Evolutionary conservation across 64 coral and sea anemone genomes (phyloP), one percentile per base, ranked within the genome.

Genomic region (Dendronephthya gigantea): DNA sequence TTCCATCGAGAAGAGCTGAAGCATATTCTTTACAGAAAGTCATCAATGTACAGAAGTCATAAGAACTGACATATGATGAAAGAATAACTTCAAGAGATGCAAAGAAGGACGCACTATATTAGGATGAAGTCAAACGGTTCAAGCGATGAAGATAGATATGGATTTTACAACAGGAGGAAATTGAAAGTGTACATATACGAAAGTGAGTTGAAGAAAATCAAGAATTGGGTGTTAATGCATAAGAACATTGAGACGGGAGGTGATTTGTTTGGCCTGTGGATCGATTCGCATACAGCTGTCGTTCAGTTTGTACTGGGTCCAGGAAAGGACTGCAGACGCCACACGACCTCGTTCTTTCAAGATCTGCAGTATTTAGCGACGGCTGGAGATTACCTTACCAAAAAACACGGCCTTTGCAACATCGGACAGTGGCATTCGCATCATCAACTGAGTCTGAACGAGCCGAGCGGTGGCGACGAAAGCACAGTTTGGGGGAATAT

Each of bases 391-490:
- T 29, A 79, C 13, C 36, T 79, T 10, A 79, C 31, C 72, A 30
- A 79, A 12, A 34, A 79, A 79, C 72, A 79, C 28, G 72, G 72
- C 72, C 36, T 79, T 17, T 79, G 72, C 29, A 79, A 79, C 28
- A 30, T 79, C 7, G 72, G 72, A 36, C 72, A 79, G 72, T 79
- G 72, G 72, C 72, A 79, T 34, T 79, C 72, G 32, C 72, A 79
- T 19, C 72, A 79, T 19, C 30, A 34, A 33, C 28, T 79, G 0
- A 39, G 36, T 79, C 36, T 79, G 32, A 16, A 19, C 10, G 14
- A 39, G 9, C 72, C 72, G 15, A 79, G 72, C 29, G 10, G 9
- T 17, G 72, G 72, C 12, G 72, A 79, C 29, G 72, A 79, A 33
- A 79, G 28, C 9, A 79, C 72, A 0, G 72, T 79, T 34, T 79